A percentile compares a stretch with the other conserved stretches of the same genome.
phyloP scores from a whole-genome alignment of 2,888 invertebrate genomes.

The Ypsolopha sequella region DNA sequence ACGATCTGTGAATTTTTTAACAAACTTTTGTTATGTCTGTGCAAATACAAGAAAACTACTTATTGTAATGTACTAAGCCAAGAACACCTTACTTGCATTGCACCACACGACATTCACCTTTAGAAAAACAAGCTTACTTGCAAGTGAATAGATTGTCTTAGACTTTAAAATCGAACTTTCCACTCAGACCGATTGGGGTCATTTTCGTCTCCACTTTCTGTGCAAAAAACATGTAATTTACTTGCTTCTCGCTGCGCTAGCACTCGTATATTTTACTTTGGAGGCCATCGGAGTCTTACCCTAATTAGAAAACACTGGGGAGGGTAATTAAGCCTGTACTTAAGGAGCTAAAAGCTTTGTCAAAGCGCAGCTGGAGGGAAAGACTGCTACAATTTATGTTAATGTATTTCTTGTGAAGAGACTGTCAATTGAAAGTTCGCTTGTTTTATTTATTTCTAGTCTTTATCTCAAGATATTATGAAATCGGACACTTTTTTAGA shows the following conservation, averaged over 20 bases:
- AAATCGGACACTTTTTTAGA: too few species aligned
- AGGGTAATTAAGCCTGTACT: conserved; percentile 40
- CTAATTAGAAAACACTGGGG: conserved; percentile 38
- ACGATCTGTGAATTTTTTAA: too few species aligned
- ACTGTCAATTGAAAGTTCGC: not conserved
- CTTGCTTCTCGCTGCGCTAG: not conserved
- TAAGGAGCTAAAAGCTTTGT: conserved; percentile 25
- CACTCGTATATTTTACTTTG: conserved; percentile 3
- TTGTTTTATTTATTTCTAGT: not conserved
- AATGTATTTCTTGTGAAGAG: conserved; percentile 4
- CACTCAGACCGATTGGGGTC: not conserved
- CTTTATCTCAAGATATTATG: too few species aligned
- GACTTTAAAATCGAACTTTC: not conserved
- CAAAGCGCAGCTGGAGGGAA: conserved; percentile 5
- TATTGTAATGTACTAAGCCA: too few species aligned
- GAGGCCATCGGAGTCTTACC: conserved; percentile 8
- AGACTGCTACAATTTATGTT: conserved; percentile 4
- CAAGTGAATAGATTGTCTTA: not conserved
- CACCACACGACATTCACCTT: too few species aligned
- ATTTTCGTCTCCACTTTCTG: not conserved
- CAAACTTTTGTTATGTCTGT: too few species aligned
- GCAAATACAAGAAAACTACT: too few species aligned
- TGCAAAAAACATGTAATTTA: conserved; percentile 1
- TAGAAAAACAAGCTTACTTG: not conserved
- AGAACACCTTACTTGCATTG: too few species aligned